Evolutionary conservation across 2,113 vertebrate genomes (phyloP).

Genomic region (Rhinichthys klamathensis): DNA sequence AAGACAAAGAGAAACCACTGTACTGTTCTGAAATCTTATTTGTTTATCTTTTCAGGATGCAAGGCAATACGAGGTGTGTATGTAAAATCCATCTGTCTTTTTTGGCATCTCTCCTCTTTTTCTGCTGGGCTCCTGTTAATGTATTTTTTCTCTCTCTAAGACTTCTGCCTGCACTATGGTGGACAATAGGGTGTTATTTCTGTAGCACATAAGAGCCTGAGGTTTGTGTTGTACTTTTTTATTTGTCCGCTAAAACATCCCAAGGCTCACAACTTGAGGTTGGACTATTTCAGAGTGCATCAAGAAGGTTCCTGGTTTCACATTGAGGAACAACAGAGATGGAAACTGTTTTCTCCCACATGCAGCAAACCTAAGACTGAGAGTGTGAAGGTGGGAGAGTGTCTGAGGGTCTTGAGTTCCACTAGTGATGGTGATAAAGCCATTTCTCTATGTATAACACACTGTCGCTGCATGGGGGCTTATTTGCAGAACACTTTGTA

Average conservation of each 20-base stretch:
- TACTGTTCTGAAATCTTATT: conserved; percentile 39
- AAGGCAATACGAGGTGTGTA: conserved; percentile 87
- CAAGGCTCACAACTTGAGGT: conserved; percentile 2
- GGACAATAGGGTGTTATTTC: conserved; percentile 76
- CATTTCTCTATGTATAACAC: conserved; percentile 51
- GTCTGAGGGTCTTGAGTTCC: not conserved
- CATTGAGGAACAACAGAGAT: not conserved
- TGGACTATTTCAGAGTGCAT: not conserved
- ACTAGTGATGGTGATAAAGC: conserved; percentile 24
- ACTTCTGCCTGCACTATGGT: conserved; percentile 60
- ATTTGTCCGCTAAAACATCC: not conserved
- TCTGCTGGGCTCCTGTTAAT: conserved; percentile 49
- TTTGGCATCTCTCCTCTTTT: conserved; percentile 37
- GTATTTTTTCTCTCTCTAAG: conserved; percentile 53
- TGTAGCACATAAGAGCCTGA: conserved; percentile 70
- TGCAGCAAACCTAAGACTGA: conserved; percentile 8
- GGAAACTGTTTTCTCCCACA: not conserved
- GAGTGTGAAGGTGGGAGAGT: not conserved
- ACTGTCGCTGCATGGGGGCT: conserved; percentile 62
- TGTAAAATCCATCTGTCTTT: conserved; percentile 76
- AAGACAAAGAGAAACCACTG: not conserved
- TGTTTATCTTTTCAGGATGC: conserved; percentile 82
- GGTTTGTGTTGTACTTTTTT: conserved; percentile 65
- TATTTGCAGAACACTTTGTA: conserved; percentile 68
- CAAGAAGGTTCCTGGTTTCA: not conserved